A percentile compares a stretch with the other conserved stretches of the same genome.
Evolutionary conservation across 2,888 invertebrate genomes (phyloP).

Genomic region (Drosophila testacea): DNA sequence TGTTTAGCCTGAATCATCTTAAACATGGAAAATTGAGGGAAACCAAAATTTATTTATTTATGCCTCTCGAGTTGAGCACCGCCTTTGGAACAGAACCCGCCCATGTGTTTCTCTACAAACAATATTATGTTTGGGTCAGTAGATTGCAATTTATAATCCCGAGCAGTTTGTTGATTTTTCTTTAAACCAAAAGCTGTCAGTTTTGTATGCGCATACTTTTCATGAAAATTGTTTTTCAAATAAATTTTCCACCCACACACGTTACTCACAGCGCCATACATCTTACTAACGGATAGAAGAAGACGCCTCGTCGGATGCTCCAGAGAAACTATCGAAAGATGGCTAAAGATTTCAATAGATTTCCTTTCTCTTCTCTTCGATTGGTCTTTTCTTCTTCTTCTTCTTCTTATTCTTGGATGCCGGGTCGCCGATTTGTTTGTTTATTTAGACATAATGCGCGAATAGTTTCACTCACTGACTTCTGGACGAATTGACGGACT

Average conservation of each 20-base stretch:
- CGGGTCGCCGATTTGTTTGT: conserved; percentile 61
- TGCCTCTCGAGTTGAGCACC: conserved; percentile 13
- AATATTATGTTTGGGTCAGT: conserved; percentile 65
- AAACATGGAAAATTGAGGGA: neutral
- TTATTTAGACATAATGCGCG: conserved; percentile 80
- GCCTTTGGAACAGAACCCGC: conserved; percentile 30
- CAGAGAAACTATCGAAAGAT: conserved; percentile 36
- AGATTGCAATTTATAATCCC: conserved; percentile 71
- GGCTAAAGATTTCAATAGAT: conserved; percentile 52
- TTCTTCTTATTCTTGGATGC: conserved; percentile 5
- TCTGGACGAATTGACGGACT: conserved; percentile 58
- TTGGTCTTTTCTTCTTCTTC: conserved; percentile 29
- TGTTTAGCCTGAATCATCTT: neutral
- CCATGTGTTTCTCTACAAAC: conserved; percentile 60
- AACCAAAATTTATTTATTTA: conserved; percentile 32
- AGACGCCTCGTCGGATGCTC: conserved; percentile 14
- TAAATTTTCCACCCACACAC: conserved; percentile 71
- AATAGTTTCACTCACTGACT: conserved; percentile 75
- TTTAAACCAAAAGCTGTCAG: conserved; percentile 71
- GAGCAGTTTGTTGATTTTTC: conserved; percentile 72
- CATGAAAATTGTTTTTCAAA: conserved; percentile 79
- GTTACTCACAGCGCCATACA: conserved; percentile 58
- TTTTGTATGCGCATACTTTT: conserved; percentile 78
- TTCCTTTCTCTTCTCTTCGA: conserved; percentile 33
- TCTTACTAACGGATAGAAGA: conserved; percentile 48